phyloP scores from a whole-genome alignment of 2,888 invertebrate genomes.

The Eilema sororculum region DNA sequence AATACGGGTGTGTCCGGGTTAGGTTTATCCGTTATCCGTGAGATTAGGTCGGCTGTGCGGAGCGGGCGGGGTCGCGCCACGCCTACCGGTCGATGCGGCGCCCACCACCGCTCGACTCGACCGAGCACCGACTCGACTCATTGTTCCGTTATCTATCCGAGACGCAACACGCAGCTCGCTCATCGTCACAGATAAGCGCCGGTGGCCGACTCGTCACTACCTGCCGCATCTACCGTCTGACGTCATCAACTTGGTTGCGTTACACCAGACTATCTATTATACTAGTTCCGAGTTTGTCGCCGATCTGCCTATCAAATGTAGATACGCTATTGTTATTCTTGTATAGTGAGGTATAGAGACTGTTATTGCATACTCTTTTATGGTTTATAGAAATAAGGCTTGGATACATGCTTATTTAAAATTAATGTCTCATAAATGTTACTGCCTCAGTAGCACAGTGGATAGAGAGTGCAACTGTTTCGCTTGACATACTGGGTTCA shows the following conservation, averaged over 20 bases:
- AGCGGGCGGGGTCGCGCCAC: constrained; percentile 81
- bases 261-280: constrained; percentile 49
- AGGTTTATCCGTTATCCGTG: constrained; percentile 84
- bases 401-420: not conserved
- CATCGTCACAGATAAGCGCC: constrained; percentile 75
- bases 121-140: constrained; percentile 57
- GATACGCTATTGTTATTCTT: constrained; percentile 42
- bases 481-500: not conserved
- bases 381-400: not conserved
- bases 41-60: constrained; percentile 83
- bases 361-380: constrained; percentile 29
- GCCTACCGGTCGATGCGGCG: constrained; percentile 84
- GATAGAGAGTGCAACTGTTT: not conserved
- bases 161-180: constrained; percentile 76
- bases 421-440: not conserved
- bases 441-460: not conserved
- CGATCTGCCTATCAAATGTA: constrained; percentile 23
- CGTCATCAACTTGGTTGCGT: constrained; percentile 48
- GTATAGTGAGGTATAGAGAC: constrained; percentile 29
- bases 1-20: constrained; percentile 75
- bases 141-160: constrained; percentile 84
- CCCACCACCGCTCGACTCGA: constrained; percentile 57
- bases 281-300: constrained; percentile 17
- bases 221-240: constrained; percentile 33
- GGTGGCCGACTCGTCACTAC: constrained; percentile 60